phyloP scores from a whole-genome alignment of 2,113 vertebrate species.

The Chionodraco myersi region DNA sequence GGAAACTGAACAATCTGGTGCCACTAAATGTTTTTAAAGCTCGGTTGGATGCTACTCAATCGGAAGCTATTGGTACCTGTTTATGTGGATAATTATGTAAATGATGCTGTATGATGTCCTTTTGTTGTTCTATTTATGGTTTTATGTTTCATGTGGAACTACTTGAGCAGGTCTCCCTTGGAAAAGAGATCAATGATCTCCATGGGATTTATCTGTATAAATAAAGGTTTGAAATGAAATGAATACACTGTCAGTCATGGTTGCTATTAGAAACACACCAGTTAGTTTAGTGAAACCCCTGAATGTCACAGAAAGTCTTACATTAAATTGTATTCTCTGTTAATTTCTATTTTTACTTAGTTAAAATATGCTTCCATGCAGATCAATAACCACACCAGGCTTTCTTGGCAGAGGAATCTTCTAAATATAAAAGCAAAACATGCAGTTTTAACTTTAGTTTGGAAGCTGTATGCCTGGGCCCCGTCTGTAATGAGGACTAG shows the following conservation, averaged over 20 bases:
- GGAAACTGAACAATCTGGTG: too few species aligned
- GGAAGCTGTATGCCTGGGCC: conserved; percentile 34
- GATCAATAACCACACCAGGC: conserved; percentile 11
- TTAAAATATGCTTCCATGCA: conserved; percentile 42
- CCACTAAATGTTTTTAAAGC: too few species aligned
- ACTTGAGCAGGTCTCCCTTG: too few species aligned
- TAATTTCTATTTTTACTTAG: conserved; percentile 32
- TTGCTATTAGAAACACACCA: neutral
- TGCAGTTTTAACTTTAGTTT: conserved; percentile 42
- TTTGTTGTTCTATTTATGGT: too few species aligned
- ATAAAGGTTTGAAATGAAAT: too few species aligned
- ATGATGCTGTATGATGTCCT: too few species aligned
- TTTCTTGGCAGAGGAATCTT: conserved; percentile 34
- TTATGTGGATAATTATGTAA: too few species aligned
- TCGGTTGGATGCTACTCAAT: too few species aligned
- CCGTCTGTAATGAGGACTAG: conserved; percentile 73
- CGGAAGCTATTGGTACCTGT: too few species aligned
- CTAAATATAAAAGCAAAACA: conserved; percentile 41
- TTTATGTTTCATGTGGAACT: too few species aligned
- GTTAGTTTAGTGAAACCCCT: neutral
- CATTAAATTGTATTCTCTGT: neutral
- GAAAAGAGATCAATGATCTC: too few species aligned
- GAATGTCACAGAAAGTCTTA: neutral
- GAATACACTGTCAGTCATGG: neutral
- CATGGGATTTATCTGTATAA: too few species aligned